These are phyloP conservation scores for Poecilobothrus nobilitatus DNA, from an alignment of 2,888 invertebrate genomes.

Conservation along the genomic window DNA sequence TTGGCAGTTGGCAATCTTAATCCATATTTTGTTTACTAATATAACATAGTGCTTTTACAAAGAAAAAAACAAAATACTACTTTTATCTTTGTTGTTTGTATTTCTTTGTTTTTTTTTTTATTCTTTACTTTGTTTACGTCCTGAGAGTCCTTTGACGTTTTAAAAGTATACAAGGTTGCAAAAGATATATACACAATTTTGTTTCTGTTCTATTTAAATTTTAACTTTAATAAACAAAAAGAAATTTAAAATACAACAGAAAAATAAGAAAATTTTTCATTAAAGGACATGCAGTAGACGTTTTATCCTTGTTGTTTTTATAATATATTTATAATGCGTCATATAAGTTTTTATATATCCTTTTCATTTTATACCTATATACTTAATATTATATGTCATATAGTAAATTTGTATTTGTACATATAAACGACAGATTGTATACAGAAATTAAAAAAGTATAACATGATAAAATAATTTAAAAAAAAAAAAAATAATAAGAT, in stretches of 20 bases:
- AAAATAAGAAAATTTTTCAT: not conserved
- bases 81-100: too few species aligned
- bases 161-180: not conserved
- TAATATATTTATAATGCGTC: too few species aligned
- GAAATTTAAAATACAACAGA: not conserved
- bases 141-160: too few species aligned
- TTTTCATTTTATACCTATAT: too few species aligned
- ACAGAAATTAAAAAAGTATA: not conserved
- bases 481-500: not conserved
- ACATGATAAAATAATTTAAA: not conserved
- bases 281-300: not conserved
- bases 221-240: not conserved
- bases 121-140: too few species aligned
- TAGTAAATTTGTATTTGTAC: not conserved
- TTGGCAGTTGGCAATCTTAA: too few species aligned
- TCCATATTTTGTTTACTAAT: too few species aligned
- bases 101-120: too few species aligned
- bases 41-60: too few species aligned
- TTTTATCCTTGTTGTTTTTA: not conserved
- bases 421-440: not conserved
- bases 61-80: too few species aligned
- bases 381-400: too few species aligned
- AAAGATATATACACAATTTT: not conserved
- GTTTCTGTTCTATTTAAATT: not conserved
- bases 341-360: too few species aligned